Evolutionary conservation across 2,888 invertebrate genomes (phyloP), one percentile per base, ranked within the genome.

Genomic region (Tridacna gigas): DNA sequence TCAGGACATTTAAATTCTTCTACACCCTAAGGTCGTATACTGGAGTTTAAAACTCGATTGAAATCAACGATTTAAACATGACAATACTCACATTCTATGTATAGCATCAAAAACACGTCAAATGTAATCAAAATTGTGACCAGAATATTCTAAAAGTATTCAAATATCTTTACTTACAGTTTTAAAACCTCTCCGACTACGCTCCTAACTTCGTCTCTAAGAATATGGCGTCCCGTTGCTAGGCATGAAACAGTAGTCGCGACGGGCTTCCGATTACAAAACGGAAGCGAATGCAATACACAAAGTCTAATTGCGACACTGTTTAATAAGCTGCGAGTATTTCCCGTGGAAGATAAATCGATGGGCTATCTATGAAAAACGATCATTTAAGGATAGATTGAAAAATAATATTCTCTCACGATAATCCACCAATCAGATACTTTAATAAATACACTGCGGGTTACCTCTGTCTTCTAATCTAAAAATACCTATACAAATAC

Each of bases 211-310:
- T 45, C 67, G 90, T 90, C 87, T 82, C 88, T 86, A 90, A 74
- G 86, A 88, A 89, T 83, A 90, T 90, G 88, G 90, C 88, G 90
- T 86, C 90, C 78, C 80, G 89, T 90, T 88, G 88, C 89, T 86
- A 90, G 48, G 87, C 83, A 75, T 63, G 69, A 80, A 76, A 61
- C 63, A 80, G 71, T 71, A 51, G 26, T 51, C 51, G 51, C 51
- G 71, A 71, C 83, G 86, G 28, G 48, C 77, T 77, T 77, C 77
- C 77, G 77, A 77, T 77, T 74, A 51, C n/a, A 51, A 71, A 47
- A 25, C 71, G 71, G 71, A 48, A 71, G 26, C 51, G 51, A 71
- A 48, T 51, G 71, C 51, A 51, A 71, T 71, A 69, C 67, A 67
- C 67, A 67, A 37, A 37, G 5, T 25, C 26, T 13, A 25, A 25